These are phyloP conservation scores for Osmerus eperlanus DNA, from an alignment of 2,113 vertebrate genomes.

Conservation along the genomic window DNA sequence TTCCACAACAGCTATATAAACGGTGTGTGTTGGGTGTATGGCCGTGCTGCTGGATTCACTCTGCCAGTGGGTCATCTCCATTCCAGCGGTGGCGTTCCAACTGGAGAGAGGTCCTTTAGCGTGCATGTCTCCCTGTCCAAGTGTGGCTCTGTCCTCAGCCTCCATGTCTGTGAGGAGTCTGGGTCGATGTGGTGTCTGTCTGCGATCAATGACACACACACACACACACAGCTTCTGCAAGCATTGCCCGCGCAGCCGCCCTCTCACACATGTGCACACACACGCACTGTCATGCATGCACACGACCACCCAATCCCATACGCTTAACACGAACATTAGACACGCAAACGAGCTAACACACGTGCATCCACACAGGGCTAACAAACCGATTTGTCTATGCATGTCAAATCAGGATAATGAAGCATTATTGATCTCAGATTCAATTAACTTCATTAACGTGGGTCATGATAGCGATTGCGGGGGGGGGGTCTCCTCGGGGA, in stretches of 20 bases:
- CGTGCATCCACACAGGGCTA: constrained; percentile 71
- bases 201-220: constrained; percentile 82
- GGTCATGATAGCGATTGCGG: constrained; percentile 72
- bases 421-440: constrained; percentile 98
- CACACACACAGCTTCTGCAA: constrained; percentile 23
- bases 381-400: constrained; percentile 88
- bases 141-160: too few species aligned
- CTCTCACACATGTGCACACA: not conserved
- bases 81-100: too few species aligned
- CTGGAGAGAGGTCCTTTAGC: too few species aligned
- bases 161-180: constrained; percentile 76
- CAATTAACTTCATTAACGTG: constrained; percentile 99
- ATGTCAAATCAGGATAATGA: constrained; percentile 99
- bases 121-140: too few species aligned
- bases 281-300: constrained; percentile 5
- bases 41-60: too few species aligned
- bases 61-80: too few species aligned
- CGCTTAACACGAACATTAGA: constrained; percentile 10
- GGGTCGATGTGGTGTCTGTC: constrained; percentile 84
- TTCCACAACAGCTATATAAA: too few species aligned
- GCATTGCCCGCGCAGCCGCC: constrained; percentile 40
- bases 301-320: not conserved
- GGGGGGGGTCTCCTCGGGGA: constrained; percentile 36
- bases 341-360: constrained; percentile 62
- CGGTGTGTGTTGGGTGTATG: too few species aligned